Percentiles rank a stretch among this genome's conserved stretches.
phyloP scores from a whole-genome alignment of 2,113 vertebrate species.

The Zootoca vivipara region DNA sequence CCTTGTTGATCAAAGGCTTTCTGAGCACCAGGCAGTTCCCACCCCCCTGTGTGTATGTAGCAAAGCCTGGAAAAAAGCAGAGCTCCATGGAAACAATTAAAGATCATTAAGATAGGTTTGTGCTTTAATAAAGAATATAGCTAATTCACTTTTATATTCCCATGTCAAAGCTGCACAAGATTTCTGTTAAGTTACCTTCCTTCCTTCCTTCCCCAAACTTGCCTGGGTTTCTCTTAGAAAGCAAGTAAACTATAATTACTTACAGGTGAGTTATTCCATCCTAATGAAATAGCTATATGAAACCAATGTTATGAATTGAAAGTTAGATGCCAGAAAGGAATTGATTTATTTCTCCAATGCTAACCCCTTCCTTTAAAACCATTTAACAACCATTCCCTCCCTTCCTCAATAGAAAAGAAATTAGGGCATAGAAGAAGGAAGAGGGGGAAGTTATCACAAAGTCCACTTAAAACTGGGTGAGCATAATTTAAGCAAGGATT shows the following conservation, averaged over 20 bases:
- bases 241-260: slow-evolving; percentile 71
- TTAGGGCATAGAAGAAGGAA: slow-evolving; percentile 44
- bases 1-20: slow-evolving; percentile 20
- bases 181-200: slow-evolving; percentile 66
- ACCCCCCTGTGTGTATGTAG: neutral
- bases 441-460: slow-evolving; percentile 6
- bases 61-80: slow-evolving; percentile 26
- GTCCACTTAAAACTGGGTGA: slow-evolving; percentile 20
- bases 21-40: neutral
- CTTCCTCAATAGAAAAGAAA: slow-evolving; percentile 20
- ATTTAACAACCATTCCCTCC: neutral
- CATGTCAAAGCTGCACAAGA: slow-evolving; percentile 61
- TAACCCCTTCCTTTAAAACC: neutral
- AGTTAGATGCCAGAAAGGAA: slow-evolving; percentile 64
- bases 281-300: slow-evolving; percentile 69
- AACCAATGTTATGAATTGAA: slow-evolving; percentile 69
- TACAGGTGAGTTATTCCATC: slow-evolving; percentile 72
- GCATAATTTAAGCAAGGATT: slow-evolving; percentile 8
- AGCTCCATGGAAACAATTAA: slow-evolving; percentile 32
- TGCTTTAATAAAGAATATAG: slow-evolving; percentile 49
- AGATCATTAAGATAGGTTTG: slow-evolving; percentile 44
- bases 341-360: slow-evolving; percentile 63
- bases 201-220: slow-evolving; percentile 63
- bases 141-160: slow-evolving; percentile 44
- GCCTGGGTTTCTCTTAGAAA: slow-evolving; percentile 62